phyloP scores from a whole-genome alignment of 2,888 invertebrate species.

The Hirudinaria manillensis region DNA sequence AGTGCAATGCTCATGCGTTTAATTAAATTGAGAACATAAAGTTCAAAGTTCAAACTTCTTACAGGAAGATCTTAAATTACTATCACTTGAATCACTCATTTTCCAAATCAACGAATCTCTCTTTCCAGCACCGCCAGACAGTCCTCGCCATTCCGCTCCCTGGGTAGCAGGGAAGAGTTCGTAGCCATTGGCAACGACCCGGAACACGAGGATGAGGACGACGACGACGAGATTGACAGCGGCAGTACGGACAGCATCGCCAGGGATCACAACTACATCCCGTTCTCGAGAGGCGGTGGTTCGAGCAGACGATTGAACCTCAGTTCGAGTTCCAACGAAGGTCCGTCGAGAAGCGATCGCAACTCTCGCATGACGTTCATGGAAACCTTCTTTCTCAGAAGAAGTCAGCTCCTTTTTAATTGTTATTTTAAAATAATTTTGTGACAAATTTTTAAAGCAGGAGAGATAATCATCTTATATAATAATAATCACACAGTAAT shows the following conservation, averaged over 20 bases:
- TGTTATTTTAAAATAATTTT: too few species aligned
- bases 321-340: conserved; percentile 4
- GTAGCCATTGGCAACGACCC: background rate
- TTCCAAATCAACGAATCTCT: too few species aligned
- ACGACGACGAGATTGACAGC: background rate
- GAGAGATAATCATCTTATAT: too few species aligned
- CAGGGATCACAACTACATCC: background rate
- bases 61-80: too few species aligned
- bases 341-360: background rate
- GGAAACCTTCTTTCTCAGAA: conserved; percentile 6
- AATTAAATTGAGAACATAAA: too few species aligned
- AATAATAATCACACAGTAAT: too few species aligned
- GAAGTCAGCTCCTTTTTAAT: background rate
- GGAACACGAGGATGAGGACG: background rate
- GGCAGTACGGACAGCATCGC: background rate
- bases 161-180: background rate
- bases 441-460: too few species aligned
- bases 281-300: background rate
- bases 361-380: background rate
- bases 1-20: too few species aligned
- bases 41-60: too few species aligned
- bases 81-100: too few species aligned
- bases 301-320: background rate
- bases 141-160: conserved; percentile 5
- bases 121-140: too few species aligned